A percentile compares a stretch with the other conserved stretches of the same genome.
Conservation (phyloP, 2,113 vertebrate genomes). For the Cryptomyrus ogoouensis region DNA sequence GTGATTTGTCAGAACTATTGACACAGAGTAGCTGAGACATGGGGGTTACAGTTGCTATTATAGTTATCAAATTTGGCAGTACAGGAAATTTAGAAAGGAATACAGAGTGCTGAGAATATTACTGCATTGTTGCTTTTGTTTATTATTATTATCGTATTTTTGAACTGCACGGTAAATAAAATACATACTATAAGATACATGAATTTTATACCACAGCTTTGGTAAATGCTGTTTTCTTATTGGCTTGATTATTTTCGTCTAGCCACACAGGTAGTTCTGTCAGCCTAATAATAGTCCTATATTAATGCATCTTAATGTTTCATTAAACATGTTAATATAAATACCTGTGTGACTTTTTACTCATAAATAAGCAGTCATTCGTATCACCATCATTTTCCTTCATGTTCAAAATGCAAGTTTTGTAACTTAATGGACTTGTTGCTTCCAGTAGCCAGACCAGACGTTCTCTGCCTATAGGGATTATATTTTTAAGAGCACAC, state of each 20-base stretch:
- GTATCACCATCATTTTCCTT: background rate
- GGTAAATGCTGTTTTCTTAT: background rate
- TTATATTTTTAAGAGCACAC: background rate
- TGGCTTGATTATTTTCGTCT: background rate
- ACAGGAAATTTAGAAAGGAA: background rate
- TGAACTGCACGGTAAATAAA: background rate
- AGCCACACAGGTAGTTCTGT: background rate
- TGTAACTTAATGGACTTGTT: background rate
- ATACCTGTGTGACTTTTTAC: background rate
- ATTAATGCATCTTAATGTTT: background rate
- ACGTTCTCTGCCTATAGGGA: background rate
- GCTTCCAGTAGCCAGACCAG: background rate
- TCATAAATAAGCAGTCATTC: background rate
- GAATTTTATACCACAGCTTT: background rate
- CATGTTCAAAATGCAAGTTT: background rate
- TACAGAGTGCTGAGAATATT: background rate
- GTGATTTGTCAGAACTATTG: slow-evolving; percentile 21
- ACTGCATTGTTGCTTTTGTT: too few species aligned
- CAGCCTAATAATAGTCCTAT: background rate
- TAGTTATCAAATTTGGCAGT: background rate
- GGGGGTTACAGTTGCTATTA: background rate
- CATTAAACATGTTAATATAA: background rate
- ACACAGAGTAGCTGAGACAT: background rate
- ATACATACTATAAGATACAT: background rate
- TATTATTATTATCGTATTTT: background rate